Evolutionary conservation across 2,113 vertebrate species (phyloP).

Genomic region (Delphinus delphis): DNA sequence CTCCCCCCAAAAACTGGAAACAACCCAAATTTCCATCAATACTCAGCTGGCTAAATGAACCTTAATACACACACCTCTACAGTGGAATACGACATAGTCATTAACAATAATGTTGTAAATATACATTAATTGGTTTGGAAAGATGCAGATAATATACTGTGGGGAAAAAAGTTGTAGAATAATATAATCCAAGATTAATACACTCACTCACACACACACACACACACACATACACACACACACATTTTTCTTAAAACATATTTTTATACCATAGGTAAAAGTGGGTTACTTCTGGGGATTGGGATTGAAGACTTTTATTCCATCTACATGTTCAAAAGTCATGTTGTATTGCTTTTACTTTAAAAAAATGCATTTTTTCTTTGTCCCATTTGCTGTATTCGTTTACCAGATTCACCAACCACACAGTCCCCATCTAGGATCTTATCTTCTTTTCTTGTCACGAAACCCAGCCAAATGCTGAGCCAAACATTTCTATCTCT

Average conservation of each 20-base stretch:
- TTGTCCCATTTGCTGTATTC: not conserved
- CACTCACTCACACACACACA: not conserved
- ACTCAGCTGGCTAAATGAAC: not conserved
- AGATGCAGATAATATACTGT: not conserved
- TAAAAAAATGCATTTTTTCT: not conserved
- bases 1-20: not conserved
- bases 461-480: not conserved
- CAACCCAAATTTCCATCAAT: not conserved
- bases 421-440: not conserved
- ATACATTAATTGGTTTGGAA: not conserved
- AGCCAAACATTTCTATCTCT: not conserved
- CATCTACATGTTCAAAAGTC: not conserved
- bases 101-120: not conserved
- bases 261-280: not conserved
- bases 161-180: not conserved
- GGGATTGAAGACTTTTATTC: not conserved
- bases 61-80: not conserved
- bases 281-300: not conserved
- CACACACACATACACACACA: too few relatives aligned
- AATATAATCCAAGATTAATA: not conserved
- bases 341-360: not conserved
- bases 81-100: not conserved
- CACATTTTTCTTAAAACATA: not conserved
- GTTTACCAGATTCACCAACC: not conserved
- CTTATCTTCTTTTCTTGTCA: not conserved